Evolutionary conservation across 1,140 invertebrate genomes (phyloP).

Genomic region (Antheraea pernyi): DNA sequence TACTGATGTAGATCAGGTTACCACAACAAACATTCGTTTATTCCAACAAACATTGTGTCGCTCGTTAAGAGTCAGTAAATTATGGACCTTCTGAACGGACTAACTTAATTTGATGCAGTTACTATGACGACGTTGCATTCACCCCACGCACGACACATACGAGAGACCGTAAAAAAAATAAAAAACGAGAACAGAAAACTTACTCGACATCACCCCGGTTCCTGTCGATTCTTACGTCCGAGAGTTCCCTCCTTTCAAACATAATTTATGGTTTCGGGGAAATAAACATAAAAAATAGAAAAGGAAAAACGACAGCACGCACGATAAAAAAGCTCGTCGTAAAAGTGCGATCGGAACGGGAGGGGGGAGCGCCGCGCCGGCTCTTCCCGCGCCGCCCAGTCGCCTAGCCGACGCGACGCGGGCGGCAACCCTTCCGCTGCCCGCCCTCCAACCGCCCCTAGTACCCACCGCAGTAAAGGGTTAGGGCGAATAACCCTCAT

Average conservation of each 20-base stretch:
- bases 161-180: constrained; percentile 71
- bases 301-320: constrained; percentile 77
- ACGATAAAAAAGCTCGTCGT: constrained; percentile 76
- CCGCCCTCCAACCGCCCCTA: constrained; percentile 52
- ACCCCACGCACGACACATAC: constrained; percentile 46
- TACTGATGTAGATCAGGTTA: constrained; percentile 63
- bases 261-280: constrained; percentile 78
- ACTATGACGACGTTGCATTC: constrained; percentile 65
- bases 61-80: neutral
- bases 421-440: constrained; percentile 74
- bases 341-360: constrained; percentile 62
- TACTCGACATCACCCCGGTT: constrained; percentile 65
- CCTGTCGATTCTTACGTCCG: constrained; percentile 71
- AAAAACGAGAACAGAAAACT: constrained; percentile 62
- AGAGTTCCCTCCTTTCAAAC: constrained; percentile 78
- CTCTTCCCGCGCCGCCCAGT: constrained; percentile 38
- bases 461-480: constrained; percentile 59
- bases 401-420: constrained; percentile 28
- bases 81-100: neutral
- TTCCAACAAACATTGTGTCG: constrained; percentile 23
- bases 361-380: constrained; percentile 20
- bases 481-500: constrained; percentile 66
- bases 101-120: constrained; percentile 75
- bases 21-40: constrained; percentile 63
- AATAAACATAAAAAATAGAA: constrained; percentile 80